Base-by-base conservation (phyloP, 2,113 vertebrate genomes). In the Odocoileus hemionus region DNA sequence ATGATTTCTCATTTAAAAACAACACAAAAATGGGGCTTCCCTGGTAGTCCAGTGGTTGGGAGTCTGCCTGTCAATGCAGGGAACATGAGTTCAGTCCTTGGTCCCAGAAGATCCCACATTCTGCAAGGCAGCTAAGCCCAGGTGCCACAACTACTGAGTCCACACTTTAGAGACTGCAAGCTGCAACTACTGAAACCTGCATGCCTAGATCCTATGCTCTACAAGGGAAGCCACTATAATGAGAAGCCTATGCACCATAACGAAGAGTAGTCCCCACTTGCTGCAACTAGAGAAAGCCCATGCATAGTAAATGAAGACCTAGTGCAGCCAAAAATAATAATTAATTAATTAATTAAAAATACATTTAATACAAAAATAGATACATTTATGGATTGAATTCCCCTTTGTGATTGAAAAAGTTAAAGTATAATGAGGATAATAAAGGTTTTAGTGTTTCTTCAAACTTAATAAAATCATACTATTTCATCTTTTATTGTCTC, bases 1-100 rank as follows among this genome's bases (percentile, higher is more conserved):
- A 80, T 84, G 28, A 79, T 92, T 84, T 96, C 28, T 79, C 26
- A 94, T 84, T 94, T 87, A 26, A 95, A 96, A 92, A 74, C 50
- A 92, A 64, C 74, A 1, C 15, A 43, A 6, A 47, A 94, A 83
- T 25, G 70, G 11, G 21, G 36, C 36, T 74, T 74, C 36, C 36
- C 11, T 39, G 70, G 36, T 74, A 43, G 36, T 74, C 36, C 70
- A 74, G 21, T 74, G 11, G 36, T 74, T 74, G 70, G 36, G 70
- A 74, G 36, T 74, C 70, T 43, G 21, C 70, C 21, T 74, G 36
- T 74, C 5, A 74, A 43, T 25, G 70, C 70, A 74, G 70, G 21
- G 36, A 25, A 25, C 36, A 43, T 25, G 11, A 43, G 5, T 74
- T 74, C 36, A 74, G 6, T 74, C 36, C 70, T 43, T 74, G 70